Evolutionary conservation across 2,888 invertebrate genomes (phyloP).

Genomic region (Chalcis sispes): DNA sequence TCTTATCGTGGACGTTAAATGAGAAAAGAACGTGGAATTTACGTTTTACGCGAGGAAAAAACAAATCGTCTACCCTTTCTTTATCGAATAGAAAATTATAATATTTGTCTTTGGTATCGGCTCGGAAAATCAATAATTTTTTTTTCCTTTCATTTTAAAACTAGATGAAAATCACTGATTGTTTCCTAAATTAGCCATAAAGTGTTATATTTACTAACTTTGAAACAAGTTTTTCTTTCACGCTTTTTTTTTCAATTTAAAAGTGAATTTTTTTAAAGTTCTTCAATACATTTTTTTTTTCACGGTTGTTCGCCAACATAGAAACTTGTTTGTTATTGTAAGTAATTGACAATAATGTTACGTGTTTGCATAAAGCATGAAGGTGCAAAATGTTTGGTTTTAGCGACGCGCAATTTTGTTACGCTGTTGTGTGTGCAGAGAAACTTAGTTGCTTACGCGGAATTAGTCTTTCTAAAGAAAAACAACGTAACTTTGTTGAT

Average conservation of each 20-base stretch:
- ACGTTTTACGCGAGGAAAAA: too few relatives aligned
- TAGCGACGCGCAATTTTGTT: neutral
- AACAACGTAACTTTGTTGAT: too few relatives aligned
- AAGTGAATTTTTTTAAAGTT: too few relatives aligned
- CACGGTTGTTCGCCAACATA: too few relatives aligned
- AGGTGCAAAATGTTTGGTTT: slow-evolving; percentile 16
- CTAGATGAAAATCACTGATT: slow-evolving; percentile 1
- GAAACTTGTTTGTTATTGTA: neutral
- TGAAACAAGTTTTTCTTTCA: neutral
- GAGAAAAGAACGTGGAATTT: too few relatives aligned
- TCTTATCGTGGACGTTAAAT: too few relatives aligned
- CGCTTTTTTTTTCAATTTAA: neutral
- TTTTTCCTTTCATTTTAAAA: neutral
- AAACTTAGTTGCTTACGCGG: too few relatives aligned
- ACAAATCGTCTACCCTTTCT: too few relatives aligned
- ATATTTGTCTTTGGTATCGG: neutral
- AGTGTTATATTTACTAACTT: neutral
- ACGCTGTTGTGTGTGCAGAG: neutral
- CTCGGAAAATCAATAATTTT: neutral
- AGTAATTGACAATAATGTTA: slow-evolving; percentile 4
- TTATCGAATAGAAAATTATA: too few relatives aligned
- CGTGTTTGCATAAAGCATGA: neutral
- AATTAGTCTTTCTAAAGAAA: too few relatives aligned
- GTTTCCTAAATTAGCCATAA: neutral
- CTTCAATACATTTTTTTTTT: too few relatives aligned